Evolutionary conservation across 2,113 vertebrate species (phyloP).

Genomic region (Leucoraja erinaceus): DNA sequence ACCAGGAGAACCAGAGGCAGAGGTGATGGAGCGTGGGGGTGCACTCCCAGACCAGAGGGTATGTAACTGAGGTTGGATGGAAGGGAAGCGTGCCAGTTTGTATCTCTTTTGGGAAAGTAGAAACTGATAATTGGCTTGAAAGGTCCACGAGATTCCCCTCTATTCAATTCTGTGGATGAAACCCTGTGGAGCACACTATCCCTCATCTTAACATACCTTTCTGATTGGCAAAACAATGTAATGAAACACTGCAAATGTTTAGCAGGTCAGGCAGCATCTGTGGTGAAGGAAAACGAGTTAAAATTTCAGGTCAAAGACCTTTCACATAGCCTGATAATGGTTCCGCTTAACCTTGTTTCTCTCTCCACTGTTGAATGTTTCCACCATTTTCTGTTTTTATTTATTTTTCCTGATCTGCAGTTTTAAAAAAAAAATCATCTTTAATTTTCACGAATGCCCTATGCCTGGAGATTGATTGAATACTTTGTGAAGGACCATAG

Average conservation of each 20-base stretch:
- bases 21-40: slow-evolving; percentile 42
- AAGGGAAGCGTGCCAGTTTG: background rate
- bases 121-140: background rate
- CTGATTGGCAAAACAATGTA: background rate
- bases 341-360: too few relatives aligned
- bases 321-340: too few relatives aligned
- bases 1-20: slow-evolving; percentile 52
- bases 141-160: background rate
- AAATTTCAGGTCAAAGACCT: too few relatives aligned
- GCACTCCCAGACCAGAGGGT: slow-evolving; percentile 52
- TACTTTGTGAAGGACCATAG: background rate
- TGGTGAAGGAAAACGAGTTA: too few relatives aligned
- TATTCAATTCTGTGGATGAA: background rate
- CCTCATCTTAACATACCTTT: background rate
- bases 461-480: background rate
- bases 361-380: too few relatives aligned
- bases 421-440: too few relatives aligned
- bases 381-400: too few relatives aligned
- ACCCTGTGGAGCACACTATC: background rate
- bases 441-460: too few relatives aligned
- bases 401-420: too few relatives aligned
- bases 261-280: too few relatives aligned
- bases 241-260: too few relatives aligned
- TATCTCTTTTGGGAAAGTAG: background rate
- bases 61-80: slow-evolving; percentile 41